Conservation (phyloP, 1,140 invertebrate genomes). For the Neodiprion lecontei region DNA sequence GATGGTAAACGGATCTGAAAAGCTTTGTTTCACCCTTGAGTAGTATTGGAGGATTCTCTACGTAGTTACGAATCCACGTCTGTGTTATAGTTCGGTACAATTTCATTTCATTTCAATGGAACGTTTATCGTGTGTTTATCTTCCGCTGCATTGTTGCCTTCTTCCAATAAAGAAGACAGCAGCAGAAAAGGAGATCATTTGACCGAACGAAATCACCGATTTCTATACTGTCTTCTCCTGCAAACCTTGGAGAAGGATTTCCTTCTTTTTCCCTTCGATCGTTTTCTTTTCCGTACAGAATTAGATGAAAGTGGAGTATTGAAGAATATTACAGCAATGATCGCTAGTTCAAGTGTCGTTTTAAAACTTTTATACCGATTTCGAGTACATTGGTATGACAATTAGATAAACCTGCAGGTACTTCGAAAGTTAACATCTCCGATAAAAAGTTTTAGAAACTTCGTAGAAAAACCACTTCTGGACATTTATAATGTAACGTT, state of each 20-base stretch:
- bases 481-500: too few species aligned
- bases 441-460: too few species aligned
- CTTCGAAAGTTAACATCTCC: too few species aligned
- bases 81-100: constrained; percentile 16
- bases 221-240: neutral
- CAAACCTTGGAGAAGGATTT: neutral
- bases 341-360: too few species aligned
- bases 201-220: constrained; percentile 42
- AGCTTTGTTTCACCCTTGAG: constrained; percentile 33
- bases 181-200: constrained; percentile 42
- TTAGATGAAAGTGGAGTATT: too few species aligned
- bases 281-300: too few species aligned
- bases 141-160: constrained; percentile 51
- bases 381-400: too few species aligned
- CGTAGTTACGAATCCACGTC: neutral
- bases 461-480: too few species aligned
- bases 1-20: constrained; percentile 41
- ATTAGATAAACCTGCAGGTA: too few species aligned
- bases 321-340: too few species aligned
- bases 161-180: constrained; percentile 30
- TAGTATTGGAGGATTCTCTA: neutral
- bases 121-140: constrained; percentile 51
- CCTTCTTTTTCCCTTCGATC: too few species aligned
- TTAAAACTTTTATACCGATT: too few species aligned
- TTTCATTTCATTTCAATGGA: constrained; percentile 48